Percentiles rank a stretch among this genome's conserved stretches.
phyloP scores from a whole-genome alignment of 2,888 invertebrate genomes.

The Trichogramma evanescens region DNA sequence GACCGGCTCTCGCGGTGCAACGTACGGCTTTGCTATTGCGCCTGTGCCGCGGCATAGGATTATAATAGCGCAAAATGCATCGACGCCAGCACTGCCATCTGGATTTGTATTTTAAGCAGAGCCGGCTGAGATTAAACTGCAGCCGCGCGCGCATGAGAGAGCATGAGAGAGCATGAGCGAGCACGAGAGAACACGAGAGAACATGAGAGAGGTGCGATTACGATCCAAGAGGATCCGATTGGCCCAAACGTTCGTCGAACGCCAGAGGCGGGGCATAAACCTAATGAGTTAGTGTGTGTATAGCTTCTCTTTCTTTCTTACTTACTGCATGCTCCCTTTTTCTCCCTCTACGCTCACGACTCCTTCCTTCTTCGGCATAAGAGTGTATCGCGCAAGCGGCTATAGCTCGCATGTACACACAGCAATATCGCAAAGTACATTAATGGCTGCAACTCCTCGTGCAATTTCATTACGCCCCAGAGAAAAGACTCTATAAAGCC shows the following conservation, averaged over 20 bases:
- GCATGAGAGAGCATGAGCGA: neutral
- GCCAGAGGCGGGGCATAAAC: slow-evolving; percentile 42
- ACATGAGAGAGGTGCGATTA: slow-evolving; percentile 31
- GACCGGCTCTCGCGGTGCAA: too few relatives aligned
- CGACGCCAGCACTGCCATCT: slow-evolving; percentile 21
- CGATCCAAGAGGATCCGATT: slow-evolving; percentile 43
- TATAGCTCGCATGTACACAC: slow-evolving; percentile 4
- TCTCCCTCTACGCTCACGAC: neutral
- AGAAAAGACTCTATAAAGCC: neutral
- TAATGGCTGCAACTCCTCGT: slow-evolving; percentile 11
- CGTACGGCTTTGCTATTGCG: too few relatives aligned
- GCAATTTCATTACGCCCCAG: slow-evolving; percentile 17
- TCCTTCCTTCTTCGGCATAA: slow-evolving; percentile 5
- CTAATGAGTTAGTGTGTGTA: slow-evolving; percentile 46
- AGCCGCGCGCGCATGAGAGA: slow-evolving; percentile 34
- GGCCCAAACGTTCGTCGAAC: slow-evolving; percentile 41
- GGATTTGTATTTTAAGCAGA: slow-evolving; percentile 28
- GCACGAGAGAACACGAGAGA: too few relatives aligned
- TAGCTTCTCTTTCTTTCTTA: slow-evolving; percentile 23
- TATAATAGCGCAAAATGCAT: neutral
- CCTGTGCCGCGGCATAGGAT: too few relatives aligned
- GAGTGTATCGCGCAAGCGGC: slow-evolving; percentile 6
- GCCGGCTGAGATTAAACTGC: slow-evolving; percentile 43
- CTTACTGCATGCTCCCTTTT: slow-evolving; percentile 1
- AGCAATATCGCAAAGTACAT: neutral